Percentiles rank a stretch among this genome's conserved stretches.
These are phyloP conservation scores for Eurystomus glaucurus DNA, from an alignment of 2,797 vertebrate species.

Conservation along the genomic window DNA sequence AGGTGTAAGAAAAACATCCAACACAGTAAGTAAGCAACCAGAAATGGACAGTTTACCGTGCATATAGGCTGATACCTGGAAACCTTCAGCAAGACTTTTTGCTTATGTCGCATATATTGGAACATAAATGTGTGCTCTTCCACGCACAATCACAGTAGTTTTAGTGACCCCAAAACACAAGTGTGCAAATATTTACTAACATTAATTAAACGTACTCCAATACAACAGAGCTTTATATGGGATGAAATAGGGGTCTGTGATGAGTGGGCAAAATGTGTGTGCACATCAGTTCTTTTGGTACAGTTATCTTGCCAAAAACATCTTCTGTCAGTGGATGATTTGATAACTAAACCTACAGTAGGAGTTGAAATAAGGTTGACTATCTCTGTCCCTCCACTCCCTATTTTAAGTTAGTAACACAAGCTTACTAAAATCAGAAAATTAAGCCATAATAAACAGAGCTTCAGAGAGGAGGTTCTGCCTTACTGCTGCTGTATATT, in stretches of 20 bases:
- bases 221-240: background rate
- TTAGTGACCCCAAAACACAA: background rate
- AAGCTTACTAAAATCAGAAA: background rate
- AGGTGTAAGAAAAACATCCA: background rate
- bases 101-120: background rate
- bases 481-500: background rate
- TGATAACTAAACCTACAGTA: background rate
- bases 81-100: background rate
- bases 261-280: background rate
- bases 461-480: background rate
- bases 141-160: no score
- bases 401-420: background rate
- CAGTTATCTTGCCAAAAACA: background rate
- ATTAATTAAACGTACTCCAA: background rate
- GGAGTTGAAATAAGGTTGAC: background rate
- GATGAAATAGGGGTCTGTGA: background rate
- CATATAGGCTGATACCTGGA: background rate
- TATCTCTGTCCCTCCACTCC: background rate
- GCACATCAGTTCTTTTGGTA: background rate
- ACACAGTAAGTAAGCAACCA: background rate
- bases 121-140: background rate
- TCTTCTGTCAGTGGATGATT: background rate
- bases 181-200: fast-evolving
- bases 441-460: background rate
- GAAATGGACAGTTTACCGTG: background rate